Evolutionary conservation across 2,888 invertebrate genomes (phyloP).

Genomic region (Melieria omissa): DNA sequence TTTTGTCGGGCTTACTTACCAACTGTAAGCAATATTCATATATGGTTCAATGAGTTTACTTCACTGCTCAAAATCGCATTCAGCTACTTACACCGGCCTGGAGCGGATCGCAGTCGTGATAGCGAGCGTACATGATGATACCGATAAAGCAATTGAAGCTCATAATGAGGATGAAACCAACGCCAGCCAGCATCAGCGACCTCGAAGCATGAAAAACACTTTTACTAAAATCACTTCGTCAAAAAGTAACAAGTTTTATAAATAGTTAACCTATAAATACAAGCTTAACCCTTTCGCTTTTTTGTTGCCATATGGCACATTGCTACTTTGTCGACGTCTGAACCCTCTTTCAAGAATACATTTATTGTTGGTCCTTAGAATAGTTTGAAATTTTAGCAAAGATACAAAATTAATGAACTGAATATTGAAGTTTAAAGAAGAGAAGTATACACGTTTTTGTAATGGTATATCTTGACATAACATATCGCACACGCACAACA

Average conservation of each 20-base stretch:
- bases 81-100: conserved; percentile 65
- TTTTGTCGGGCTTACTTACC: conserved; percentile 66
- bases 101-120: conserved; percentile 72
- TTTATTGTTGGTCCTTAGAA: too few species aligned
- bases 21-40: conserved; percentile 48
- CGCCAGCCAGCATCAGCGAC: conserved; percentile 69
- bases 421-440: too few species aligned
- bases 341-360: too few species aligned
- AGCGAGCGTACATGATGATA: conserved; percentile 71
- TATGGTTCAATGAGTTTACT: too few species aligned
- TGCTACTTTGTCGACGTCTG: too few species aligned
- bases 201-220: conserved; percentile 54
- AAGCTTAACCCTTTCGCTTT: not conserved
- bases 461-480: too few species aligned
- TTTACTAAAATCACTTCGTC: not conserved
- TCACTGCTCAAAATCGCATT: not conserved
- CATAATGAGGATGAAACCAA: conserved; percentile 70
- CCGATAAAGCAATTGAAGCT: conserved; percentile 71
- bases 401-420: too few species aligned
- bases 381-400: too few species aligned
- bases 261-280: not conserved
- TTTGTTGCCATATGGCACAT: too few species aligned
- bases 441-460: too few species aligned
- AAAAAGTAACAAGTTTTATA: not conserved
- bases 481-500: too few species aligned